Percentiles rank a stretch among this genome's conserved stretches.
phyloP scores from a whole-genome alignment of 2,113 vertebrate genomes.

The Varanus komodoensis region DNA sequence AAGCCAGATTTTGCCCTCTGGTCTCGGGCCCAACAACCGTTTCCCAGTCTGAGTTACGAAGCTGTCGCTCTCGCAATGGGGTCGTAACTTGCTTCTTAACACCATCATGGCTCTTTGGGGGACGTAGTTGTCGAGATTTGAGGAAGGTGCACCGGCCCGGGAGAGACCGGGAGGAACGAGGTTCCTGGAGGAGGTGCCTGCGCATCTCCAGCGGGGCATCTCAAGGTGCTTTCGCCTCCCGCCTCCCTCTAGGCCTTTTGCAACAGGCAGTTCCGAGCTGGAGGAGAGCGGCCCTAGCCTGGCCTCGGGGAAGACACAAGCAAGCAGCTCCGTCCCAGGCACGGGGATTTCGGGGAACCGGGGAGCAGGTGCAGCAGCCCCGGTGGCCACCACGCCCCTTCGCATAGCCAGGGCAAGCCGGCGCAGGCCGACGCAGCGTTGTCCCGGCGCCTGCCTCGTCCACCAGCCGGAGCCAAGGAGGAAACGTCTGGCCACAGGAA shows the following conservation, averaged over 20 bases:
- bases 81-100: neutral
- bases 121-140: too few relatives aligned
- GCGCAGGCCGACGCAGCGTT: neutral
- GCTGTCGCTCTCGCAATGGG: too few relatives aligned
- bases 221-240: neutral
- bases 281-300: neutral
- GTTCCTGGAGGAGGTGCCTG: neutral
- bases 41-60: too few relatives aligned
- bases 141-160: too few relatives aligned
- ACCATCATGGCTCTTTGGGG: neutral
- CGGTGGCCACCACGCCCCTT: too few relatives aligned
- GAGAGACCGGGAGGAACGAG: neutral
- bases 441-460: neutral
- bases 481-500: slow-evolving; percentile 70
- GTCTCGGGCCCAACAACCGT: too few relatives aligned
- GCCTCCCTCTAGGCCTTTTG: neutral
- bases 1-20: too few relatives aligned
- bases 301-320: neutral
- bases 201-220: neutral
- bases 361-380: neutral
- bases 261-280: too few relatives aligned
- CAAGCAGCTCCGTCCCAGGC: neutral
- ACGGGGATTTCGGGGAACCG: fast-evolving
- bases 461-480: slow-evolving; percentile 54
- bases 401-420: too few relatives aligned